phyloP scores from a whole-genome alignment of 2,797 vertebrate species.

The Helarctos malayanus region DNA sequence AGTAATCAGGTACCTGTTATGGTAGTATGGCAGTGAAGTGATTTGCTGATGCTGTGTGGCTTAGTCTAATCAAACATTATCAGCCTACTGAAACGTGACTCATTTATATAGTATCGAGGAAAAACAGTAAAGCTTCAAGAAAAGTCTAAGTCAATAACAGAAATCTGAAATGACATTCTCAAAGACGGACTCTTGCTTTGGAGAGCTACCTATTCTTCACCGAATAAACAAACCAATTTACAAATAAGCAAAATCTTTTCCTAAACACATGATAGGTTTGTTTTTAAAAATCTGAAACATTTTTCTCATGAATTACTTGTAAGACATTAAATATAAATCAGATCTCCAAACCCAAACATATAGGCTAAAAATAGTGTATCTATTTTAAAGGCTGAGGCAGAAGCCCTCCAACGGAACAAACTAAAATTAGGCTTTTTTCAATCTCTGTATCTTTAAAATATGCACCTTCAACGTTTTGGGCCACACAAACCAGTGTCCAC shows the following conservation, averaged over 20 bases:
- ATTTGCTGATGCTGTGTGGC: not conserved
- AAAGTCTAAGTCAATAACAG: conserved; percentile 69
- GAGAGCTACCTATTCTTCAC: conserved; percentile 55
- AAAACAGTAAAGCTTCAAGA: conserved; percentile 63
- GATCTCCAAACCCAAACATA: conserved; percentile 66
- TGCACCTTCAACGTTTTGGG: not conserved
- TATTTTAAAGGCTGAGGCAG: conserved; percentile 62
- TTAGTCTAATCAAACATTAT: conserved; percentile 60
- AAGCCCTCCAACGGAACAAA: conserved; percentile 65
- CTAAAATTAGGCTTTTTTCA: conserved; percentile 54
- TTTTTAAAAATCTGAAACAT: conserved; percentile 8
- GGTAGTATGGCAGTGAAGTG: not conserved
- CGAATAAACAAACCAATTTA: conserved; percentile 21
- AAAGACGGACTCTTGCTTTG: conserved; percentile 17
- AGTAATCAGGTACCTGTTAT: conserved; percentile 31
- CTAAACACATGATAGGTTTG: not conserved
- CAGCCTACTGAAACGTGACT: conserved; percentile 70
- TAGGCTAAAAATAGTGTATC: conserved; percentile 72
- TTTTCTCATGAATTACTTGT: conserved; percentile 38
- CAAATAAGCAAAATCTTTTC: conserved; percentile 19
- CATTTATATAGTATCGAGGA: conserved; percentile 36
- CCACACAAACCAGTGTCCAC: not conserved
- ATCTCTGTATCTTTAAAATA: conserved; percentile 31
- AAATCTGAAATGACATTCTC: conserved; percentile 58
- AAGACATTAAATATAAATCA: conserved; percentile 75